Percentiles rank a stretch among this genome's conserved stretches.
phyloP scores from a whole-genome alignment of 2,797 vertebrate genomes.

The Gadopsis marmoratus region DNA sequence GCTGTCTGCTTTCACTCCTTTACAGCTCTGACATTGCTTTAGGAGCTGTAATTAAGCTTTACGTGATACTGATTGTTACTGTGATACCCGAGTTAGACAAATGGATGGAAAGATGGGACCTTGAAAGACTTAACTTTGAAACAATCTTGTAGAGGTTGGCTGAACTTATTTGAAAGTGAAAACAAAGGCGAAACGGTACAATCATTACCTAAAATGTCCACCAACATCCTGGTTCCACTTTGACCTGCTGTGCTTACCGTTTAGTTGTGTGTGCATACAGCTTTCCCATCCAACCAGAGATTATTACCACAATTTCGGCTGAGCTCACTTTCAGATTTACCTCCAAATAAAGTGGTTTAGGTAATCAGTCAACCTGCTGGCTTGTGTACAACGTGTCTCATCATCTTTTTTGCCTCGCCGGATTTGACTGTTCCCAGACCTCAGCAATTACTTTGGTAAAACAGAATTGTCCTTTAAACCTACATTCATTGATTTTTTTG shows the following conservation, averaged over 20 bases:
- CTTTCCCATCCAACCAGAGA: neutral
- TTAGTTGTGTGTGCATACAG: neutral
- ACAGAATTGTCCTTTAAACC: neutral
- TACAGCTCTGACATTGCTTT: neutral
- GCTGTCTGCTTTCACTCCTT: slow-evolving; percentile 22
- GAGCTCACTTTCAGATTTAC: neutral
- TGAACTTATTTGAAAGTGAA: neutral
- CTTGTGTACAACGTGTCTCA: neutral
- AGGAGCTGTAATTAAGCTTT: slow-evolving; percentile 25
- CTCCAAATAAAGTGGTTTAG: neutral
- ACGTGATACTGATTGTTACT: neutral
- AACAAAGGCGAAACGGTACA: neutral
- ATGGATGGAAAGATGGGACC: slow-evolving; percentile 24
- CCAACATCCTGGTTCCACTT: neutral
- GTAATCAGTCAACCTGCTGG: neutral
- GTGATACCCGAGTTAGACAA: slow-evolving; percentile 14
- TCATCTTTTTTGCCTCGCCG: neutral
- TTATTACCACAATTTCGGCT: neutral
- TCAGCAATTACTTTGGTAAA: neutral
- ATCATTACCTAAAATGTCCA: too few relatives aligned
- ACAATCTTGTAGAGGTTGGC: neutral
- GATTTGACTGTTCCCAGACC: neutral
- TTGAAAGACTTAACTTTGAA: neutral
- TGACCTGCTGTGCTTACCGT: neutral
- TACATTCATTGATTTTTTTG: neutral